A percentile compares a stretch with the other conserved stretches of the same genome.
Evolutionary conservation across 2,888 invertebrate genomes (phyloP).

Genomic region (Aphodius sticticus): DNA sequence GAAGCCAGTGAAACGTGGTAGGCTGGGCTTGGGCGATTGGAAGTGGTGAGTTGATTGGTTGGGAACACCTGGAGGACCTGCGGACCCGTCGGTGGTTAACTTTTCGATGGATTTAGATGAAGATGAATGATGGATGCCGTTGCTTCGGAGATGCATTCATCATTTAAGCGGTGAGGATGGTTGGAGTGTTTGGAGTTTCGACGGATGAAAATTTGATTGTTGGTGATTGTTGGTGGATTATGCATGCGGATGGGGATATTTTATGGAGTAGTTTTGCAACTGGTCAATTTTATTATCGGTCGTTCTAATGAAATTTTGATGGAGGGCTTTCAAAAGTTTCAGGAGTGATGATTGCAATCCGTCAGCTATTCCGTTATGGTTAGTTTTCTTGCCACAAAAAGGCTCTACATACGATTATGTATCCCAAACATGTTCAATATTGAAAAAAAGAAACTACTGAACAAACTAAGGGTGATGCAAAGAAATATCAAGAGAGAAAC

Average conservation of each 20-base stretch:
- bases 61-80: conserved; percentile 45
- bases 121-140: conserved; percentile 54
- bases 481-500: no score
- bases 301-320: neutral
- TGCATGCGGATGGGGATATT: conserved; percentile 9
- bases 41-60: conserved; percentile 55
- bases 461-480: no score
- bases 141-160: conserved; percentile 54
- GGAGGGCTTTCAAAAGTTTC: neutral
- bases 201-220: conserved; percentile 31
- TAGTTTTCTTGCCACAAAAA: no score
- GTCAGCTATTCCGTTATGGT: no score
- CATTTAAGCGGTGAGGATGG: conserved; percentile 46
- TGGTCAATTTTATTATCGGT: neutral
- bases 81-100: conserved; percentile 25
- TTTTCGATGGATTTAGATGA: conserved; percentile 28
- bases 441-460: no score
- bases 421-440: no score
- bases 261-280: neutral
- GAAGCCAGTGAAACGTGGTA: conserved; percentile 50
- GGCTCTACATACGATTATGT: no score
- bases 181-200: neutral
- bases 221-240: neutral
- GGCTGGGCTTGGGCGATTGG: conserved; percentile 53
- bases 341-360: no score